phyloP scores from a whole-genome alignment of 1,140 invertebrate species.

The Drosophila hydei region DNA sequence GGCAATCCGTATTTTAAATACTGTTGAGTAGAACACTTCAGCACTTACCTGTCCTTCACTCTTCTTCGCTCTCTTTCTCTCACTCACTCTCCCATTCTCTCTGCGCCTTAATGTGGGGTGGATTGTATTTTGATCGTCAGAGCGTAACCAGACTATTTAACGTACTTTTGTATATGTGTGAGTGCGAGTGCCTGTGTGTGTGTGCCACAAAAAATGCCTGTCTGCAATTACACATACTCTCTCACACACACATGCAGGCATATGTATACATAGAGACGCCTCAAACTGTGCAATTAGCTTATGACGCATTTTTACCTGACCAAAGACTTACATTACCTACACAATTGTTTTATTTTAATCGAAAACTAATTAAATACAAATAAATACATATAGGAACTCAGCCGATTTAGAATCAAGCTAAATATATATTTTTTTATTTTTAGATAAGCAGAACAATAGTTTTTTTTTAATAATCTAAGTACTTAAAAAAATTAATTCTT shows the following conservation, averaged over 20 bases:
- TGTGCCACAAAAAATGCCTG: slow-evolving; percentile 17
- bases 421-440: too few species aligned
- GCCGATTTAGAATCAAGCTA: neutral
- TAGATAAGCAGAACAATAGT: too few species aligned
- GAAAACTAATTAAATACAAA: neutral
- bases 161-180: slow-evolving; percentile 14
- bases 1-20: slow-evolving; percentile 34
- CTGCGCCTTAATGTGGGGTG: slow-evolving; percentile 31
- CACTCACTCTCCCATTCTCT: neutral
- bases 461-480: too few species aligned
- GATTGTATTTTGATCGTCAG: slow-evolving; percentile 66
- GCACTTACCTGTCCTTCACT: neutral
- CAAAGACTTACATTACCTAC: slow-evolving; percentile 3
- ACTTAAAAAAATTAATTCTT: too few species aligned
- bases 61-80: slow-evolving; percentile 1
- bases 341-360: slow-evolving; percentile 2
- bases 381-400: neutral
- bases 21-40: slow-evolving; percentile 4
- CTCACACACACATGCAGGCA: neutral
- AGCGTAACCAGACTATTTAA: slow-evolving; percentile 75
- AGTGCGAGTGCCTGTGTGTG: slow-evolving; percentile 8
- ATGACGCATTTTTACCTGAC: slow-evolving; percentile 15
- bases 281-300: slow-evolving; percentile 24
- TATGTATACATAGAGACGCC: slow-evolving; percentile 1
- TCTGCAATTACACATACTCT: slow-evolving; percentile 5